phyloP scores from a whole-genome alignment of 2,113 vertebrate genomes.

The Fulmarus glacialis region DNA sequence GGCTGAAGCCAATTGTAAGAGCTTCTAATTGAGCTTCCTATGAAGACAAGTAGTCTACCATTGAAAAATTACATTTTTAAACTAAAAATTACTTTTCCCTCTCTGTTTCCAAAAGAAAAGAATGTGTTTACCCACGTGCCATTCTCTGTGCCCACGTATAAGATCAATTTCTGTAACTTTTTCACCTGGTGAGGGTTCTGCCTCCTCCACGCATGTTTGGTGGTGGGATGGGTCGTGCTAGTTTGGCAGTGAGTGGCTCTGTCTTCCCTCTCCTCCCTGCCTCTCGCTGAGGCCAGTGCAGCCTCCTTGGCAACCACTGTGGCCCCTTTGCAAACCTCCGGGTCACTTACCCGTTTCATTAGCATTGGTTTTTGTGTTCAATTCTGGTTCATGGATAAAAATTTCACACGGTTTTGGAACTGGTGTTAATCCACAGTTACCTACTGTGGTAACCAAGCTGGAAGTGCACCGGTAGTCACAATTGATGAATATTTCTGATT shows the following conservation, averaged over 20 bases:
- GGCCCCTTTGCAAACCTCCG: not conserved
- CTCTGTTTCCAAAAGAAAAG: not conserved
- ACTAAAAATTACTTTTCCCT: not conserved
- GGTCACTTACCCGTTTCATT: not conserved
- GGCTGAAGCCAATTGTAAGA: not conserved
- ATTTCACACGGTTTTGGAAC: not conserved
- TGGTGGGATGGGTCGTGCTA: rapidly evolving
- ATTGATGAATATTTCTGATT: not conserved
- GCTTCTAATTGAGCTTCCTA: not conserved
- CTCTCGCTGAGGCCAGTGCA: not conserved
- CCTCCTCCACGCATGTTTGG: rapidly evolving
- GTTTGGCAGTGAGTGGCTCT: not conserved
- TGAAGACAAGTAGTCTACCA: not conserved
- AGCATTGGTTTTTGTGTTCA: not conserved
- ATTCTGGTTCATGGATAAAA: not conserved
- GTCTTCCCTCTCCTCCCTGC: rapidly evolving
- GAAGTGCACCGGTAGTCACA: not conserved
- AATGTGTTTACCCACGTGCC: not conserved
- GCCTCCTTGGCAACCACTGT: not conserved
- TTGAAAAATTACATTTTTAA: not conserved
- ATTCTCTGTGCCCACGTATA: not conserved
- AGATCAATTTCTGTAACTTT: not conserved
- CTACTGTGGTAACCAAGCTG: not conserved
- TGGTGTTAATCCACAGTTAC: not conserved
- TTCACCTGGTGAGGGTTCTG: not conserved